Percentiles rank a stretch among this genome's conserved stretches.
Conservation (phyloP, 2,888 invertebrate genomes). For the Opisthograptis luteolata region DNA sequence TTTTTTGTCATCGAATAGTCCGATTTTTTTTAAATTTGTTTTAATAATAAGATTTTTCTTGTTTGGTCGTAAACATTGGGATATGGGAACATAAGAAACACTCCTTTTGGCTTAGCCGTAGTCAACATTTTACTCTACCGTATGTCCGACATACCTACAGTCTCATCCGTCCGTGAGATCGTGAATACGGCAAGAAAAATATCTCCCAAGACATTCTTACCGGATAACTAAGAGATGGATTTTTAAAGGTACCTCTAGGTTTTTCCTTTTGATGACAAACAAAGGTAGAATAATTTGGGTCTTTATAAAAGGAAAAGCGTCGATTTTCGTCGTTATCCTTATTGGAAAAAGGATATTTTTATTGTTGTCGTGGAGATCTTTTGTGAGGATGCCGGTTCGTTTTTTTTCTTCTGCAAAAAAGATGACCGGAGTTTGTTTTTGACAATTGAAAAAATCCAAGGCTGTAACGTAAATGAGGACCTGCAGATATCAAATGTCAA, state of each 20-base stretch:
- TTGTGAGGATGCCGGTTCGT: conserved; percentile 25
- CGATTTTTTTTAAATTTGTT: no score
- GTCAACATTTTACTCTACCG: background rate
- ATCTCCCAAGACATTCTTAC: conserved; percentile 39
- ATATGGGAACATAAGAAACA: no score
- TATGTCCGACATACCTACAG: conserved; percentile 7
- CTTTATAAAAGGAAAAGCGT: conserved; percentile 37
- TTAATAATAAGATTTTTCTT: no score
- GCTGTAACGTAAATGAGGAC: no score
- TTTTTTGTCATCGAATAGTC: no score
- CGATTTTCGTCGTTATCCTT: conserved; percentile 53
- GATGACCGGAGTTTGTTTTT: conserved; percentile 5
- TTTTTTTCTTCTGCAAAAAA: conserved; percentile 8
- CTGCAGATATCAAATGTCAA: no score
- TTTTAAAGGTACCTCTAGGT: conserved; percentile 50
- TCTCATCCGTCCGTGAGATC: conserved; percentile 2
- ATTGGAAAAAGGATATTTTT: conserved; percentile 53
- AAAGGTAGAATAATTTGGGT: conserved; percentile 60
- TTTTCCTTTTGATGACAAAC: conserved; percentile 62
- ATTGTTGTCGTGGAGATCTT: conserved; percentile 37
- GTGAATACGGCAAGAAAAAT: conserved; percentile 50
- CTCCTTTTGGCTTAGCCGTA: background rate
- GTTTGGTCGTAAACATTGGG: no score
- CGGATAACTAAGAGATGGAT: conserved; percentile 51
- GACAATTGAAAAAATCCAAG: background rate